These are phyloP conservation scores for Chrosomus eos DNA, from an alignment of 2,797 vertebrate species.

Conservation along the genomic window DNA sequence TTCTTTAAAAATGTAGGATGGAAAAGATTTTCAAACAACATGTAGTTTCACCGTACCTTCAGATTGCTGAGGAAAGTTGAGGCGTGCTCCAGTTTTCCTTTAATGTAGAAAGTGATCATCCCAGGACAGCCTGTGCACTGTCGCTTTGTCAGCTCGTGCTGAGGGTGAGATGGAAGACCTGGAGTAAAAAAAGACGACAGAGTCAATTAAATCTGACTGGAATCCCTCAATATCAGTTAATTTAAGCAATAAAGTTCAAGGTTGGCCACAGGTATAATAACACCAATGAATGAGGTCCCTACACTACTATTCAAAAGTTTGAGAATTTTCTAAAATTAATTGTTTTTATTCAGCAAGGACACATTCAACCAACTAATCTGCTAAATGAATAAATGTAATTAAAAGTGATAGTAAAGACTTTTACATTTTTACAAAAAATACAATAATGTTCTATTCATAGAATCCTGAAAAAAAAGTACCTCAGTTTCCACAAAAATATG, in stretches of 20 bases:
- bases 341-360: not conserved
- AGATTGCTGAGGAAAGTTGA: constrained; percentile 84
- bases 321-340: not conserved
- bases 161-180: constrained; percentile 92
- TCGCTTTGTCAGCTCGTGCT: constrained; percentile 83
- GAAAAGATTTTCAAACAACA: not conserved
- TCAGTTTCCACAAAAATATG: not conserved
- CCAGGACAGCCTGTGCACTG: constrained; percentile 90
- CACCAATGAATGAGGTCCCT: not conserved
- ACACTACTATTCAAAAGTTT: not conserved
- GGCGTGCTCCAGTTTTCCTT: constrained; percentile 83
- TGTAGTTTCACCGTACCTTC: constrained; percentile 78
- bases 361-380: not conserved
- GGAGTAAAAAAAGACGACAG: not conserved
- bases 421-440: too few relatives aligned
- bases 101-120: constrained; percentile 91
- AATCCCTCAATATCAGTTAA: not conserved
- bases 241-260: not conserved
- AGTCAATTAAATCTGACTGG: not conserved
- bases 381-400: not conserved
- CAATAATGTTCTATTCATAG: too few relatives aligned
- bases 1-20: not conserved
- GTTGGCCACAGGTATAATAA: not conserved
- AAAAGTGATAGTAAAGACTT: not conserved
- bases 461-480: too few relatives aligned